These are phyloP conservation scores for Harpagifer antarcticus DNA, from an alignment of 2,797 vertebrate genomes.

Conservation along the genomic window DNA sequence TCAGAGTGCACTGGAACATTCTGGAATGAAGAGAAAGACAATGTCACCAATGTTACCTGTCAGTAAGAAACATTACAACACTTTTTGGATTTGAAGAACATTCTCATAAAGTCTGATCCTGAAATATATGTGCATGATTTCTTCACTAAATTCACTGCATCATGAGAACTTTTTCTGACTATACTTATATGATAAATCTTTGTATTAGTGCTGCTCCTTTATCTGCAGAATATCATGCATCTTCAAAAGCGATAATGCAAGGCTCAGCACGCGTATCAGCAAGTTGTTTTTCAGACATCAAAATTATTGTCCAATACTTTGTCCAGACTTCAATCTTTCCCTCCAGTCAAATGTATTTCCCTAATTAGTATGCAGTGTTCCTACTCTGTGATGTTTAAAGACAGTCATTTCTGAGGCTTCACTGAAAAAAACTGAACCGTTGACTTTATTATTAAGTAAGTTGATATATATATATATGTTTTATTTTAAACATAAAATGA, in stretches of 20 bases:
- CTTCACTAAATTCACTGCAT: too few species aligned
- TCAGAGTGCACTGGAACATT: not conserved
- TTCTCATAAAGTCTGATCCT: not conserved
- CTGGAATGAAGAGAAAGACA: not conserved
- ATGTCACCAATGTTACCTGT: not conserved
- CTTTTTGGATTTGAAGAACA: not conserved
- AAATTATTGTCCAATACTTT: not conserved
- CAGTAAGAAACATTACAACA: not conserved
- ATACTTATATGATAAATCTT: too few species aligned
- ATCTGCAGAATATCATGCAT: not conserved
- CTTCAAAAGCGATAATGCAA: not conserved
- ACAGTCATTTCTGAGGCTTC: too few species aligned
- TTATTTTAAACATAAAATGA: too few species aligned
- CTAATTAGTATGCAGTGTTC: not conserved
- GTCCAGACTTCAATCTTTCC: not conserved
- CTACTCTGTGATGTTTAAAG: not conserved
- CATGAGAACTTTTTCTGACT: too few species aligned
- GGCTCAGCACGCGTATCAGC: not conserved
- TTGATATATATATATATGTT: too few species aligned
- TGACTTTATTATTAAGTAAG: too few species aligned
- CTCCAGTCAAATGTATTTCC: not conserved
- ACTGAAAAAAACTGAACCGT: not conserved
- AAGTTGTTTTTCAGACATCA: not conserved
- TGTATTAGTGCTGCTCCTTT: not conserved
- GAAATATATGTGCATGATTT: not conserved